Conservation (phyloP, 2,888 invertebrate genomes). For the Phragmatobia fuliginosa region DNA sequence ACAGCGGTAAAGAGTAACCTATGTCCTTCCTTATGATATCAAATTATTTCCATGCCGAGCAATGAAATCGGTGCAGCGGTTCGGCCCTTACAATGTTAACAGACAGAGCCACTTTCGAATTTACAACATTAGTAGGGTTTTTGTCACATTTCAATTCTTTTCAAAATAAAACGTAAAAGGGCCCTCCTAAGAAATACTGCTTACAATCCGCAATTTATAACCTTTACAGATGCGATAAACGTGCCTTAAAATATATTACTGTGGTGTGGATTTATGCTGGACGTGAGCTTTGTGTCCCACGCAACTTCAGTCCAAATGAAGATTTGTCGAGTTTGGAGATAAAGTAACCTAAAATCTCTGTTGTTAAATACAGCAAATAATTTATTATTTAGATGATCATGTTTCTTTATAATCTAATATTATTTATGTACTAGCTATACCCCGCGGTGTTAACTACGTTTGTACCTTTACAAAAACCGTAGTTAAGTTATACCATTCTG, state of each 20-base stretch:
- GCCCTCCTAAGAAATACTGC: not conserved
- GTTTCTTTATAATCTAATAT: not conserved
- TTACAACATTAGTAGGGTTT: too few species aligned
- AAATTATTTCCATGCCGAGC: too few species aligned
- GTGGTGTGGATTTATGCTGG: not conserved
- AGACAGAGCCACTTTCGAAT: too few species aligned
- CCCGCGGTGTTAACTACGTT: too few species aligned
- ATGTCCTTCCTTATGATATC: too few species aligned
- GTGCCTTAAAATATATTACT: constrained; percentile 16
- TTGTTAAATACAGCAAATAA: not conserved
- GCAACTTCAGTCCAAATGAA: constrained; percentile 6
- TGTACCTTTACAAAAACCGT: too few species aligned
- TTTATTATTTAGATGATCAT: not conserved
- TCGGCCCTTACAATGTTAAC: too few species aligned
- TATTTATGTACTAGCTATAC: not conserved
- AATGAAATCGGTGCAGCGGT: too few species aligned
- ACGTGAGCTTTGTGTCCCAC: not conserved
- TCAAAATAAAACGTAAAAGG: not conserved
- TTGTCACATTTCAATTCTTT: not conserved
- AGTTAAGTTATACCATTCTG: too few species aligned
- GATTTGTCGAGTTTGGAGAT: not conserved
- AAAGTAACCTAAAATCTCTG: not conserved
- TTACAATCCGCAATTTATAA: constrained; percentile 16
- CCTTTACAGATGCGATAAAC: constrained; percentile 15
- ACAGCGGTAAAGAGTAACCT: too few species aligned